Evolutionary conservation across 2,113 vertebrate genomes (phyloP).

Genomic region (Bufo gargarizans): DNA sequence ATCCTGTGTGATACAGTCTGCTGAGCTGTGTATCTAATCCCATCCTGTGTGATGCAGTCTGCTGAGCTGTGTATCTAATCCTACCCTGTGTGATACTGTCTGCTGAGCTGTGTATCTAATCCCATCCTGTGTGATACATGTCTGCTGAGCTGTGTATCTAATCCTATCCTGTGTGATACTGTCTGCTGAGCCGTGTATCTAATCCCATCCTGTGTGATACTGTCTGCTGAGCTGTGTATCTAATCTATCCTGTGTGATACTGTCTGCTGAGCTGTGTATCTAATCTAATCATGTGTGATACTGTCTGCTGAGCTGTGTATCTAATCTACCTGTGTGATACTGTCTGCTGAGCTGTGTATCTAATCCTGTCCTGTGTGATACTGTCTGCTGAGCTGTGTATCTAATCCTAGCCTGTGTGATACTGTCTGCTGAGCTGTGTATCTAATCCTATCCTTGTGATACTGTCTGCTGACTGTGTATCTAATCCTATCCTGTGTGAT

Average conservation of each 20-base stretch:
- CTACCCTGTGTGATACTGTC: no score
- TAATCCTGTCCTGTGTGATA: background rate
- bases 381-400: no score
- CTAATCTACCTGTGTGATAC: no score
- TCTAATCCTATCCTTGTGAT: no score
- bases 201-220: background rate
- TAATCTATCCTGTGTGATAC: background rate
- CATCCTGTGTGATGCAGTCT: no score
- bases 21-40: no score
- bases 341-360: no score
- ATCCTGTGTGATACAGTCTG: no score
- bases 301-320: background rate
- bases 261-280: background rate
- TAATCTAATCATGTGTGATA: background rate
- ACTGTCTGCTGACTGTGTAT: background rate
- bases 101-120: background rate
- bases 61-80: no score
- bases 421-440: background rate
- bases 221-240: background rate
- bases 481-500: background rate
- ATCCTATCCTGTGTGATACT: background rate
- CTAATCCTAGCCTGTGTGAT: background rate
- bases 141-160: slow-evolving; percentile 3
- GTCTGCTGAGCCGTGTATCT: background rate
- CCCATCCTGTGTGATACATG: background rate